Base-by-base conservation (phyloP, 1,140 invertebrate species). In the Scaptomyza graminum region DNA sequence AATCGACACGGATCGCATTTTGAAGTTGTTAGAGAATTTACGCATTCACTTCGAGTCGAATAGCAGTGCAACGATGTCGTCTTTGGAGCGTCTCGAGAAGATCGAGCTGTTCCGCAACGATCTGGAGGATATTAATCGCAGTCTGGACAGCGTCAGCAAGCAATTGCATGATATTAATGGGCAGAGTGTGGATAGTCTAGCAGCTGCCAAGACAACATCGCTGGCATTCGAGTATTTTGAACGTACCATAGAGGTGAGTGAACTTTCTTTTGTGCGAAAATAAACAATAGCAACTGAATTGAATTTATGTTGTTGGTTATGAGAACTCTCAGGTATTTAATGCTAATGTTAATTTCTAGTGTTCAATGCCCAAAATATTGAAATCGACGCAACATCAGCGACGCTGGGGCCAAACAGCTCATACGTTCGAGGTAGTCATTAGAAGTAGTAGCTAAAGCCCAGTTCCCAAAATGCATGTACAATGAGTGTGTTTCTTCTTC, bases 151-250 rank as follows among this genome's bases (percentile, higher is more conserved):
- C 66, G 90, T 96, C 28, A 93, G 93, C 62, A 91, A 93, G 43
- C 95, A 96, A 79, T 92, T 96, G 68, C 66, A 92, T 61, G 93
- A 93, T 41, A 93, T 95, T 76, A 93, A 93, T 90, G 94, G 94
- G 52, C 94, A 95, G 91, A 95, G 94, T 90, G 95, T 95, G 12
- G 95, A 96, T 81, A 96, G 95, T 78, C 91, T 96, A 62, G 92
- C 93, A 8, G 93, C 94, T 37, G 95, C 95, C 1, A 94, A 94
- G 90, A 94, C 94, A 47, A 95, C 95, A 56, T 95, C 95, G 8
- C 92, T 94, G 56, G 94, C 95, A 44, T 97, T 96, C 90, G 93
- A 93, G 50, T 94, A 96, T 73, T 97, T 97, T 90, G 95, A 97
- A 92, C 95, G 95, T 92, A 97, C 96, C 50, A 94, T 97, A 75